Evolutionary conservation across 2,888 invertebrate genomes (phyloP).

Genomic region (Ectemnius lituratus): DNA sequence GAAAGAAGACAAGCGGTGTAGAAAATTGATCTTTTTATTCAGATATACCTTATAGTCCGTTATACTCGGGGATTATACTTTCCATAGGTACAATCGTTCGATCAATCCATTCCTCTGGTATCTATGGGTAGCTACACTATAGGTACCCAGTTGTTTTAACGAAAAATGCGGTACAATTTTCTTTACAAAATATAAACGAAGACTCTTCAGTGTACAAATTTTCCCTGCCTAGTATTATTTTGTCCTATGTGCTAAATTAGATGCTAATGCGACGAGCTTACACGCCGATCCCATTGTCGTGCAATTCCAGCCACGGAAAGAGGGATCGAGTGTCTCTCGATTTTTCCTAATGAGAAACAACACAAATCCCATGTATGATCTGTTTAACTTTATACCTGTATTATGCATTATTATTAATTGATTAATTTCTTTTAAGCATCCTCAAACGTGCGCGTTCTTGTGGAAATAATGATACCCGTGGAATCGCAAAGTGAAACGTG

Average conservation of each 20-base stretch:
- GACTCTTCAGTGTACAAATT: constrained; percentile 50
- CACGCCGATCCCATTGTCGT: constrained; percentile 14
- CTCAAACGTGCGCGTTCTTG: constrained; percentile 39
- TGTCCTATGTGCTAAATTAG: constrained; percentile 39
- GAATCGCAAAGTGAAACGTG: neutral
- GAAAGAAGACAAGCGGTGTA: constrained; percentile 46
- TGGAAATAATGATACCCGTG: constrained; percentile 24
- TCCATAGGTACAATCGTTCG: constrained; percentile 58
- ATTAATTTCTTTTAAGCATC: constrained; percentile 47
- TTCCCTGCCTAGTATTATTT: constrained; percentile 38
- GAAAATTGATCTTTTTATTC: constrained; percentile 63
- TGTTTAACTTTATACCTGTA: constrained; percentile 43
- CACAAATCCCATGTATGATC: neutral
- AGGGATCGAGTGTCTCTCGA: constrained; percentile 13
- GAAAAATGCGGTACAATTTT: constrained; percentile 42
- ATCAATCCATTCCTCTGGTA: constrained; percentile 50
- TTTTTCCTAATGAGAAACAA: constrained; percentile 22
- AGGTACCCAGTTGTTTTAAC: constrained; percentile 46
- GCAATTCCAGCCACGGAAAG: constrained; percentile 35
- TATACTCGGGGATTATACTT: constrained; percentile 60
- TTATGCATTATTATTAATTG: constrained; percentile 38
- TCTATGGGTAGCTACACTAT: constrained; percentile 45
- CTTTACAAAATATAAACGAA: constrained; percentile 58
- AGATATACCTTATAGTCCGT: constrained; percentile 58
- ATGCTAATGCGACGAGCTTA: constrained; percentile 39